Evolutionary conservation across 2,888 invertebrate genomes (phyloP), one percentile per base, ranked within the genome.

Genomic region (Machimus rusticus): DNA sequence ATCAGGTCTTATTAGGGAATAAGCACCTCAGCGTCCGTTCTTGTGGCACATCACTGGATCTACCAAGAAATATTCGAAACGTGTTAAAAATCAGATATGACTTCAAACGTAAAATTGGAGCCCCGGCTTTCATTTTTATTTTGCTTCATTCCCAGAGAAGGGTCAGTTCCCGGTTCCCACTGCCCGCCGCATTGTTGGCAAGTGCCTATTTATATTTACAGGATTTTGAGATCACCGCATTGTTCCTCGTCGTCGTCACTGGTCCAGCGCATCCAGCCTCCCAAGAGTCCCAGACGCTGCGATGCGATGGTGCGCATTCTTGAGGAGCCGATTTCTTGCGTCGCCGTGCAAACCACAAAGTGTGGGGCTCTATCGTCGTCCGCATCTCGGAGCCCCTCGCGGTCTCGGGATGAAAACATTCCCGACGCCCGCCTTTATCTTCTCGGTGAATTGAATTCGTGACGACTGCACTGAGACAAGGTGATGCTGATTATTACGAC

Each of bases 381-480:
- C 16, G n/a, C 51, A 51, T 79, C 79, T 79, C 51, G 1, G 79
- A 16, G 79, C 34, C 55, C 79, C 46, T 51, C 79, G 51, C 51
- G 79, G 79, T 79, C 28, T 51, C 57, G 6, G 74, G 46, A 85
- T 74, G 74, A 74, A 85, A 85, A 85, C 74, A 74, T 85, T 85
- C 46, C 74, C 85, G 74, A 85, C 85, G 85, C 85, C 85, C 46
- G 74, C 85, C 85, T 85, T 85, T 74, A 43, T 74, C 74, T 74
- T 85, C 74, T 16, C 74, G 74, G 85, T 74, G 85, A 85, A 85
- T 85, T 85, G 85, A 85, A 85, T 85, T 85, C 85, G 85, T 85
- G 85, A 85, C 74, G 85, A 85, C 85, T 74, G 43, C 34, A 46
- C 85, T 74, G 74, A 39, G 51, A 86, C 46, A 66, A 86, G 78